phyloP scores from a whole-genome alignment of 1,140 invertebrate genomes.

The Trigoniulus corallinus region DNA sequence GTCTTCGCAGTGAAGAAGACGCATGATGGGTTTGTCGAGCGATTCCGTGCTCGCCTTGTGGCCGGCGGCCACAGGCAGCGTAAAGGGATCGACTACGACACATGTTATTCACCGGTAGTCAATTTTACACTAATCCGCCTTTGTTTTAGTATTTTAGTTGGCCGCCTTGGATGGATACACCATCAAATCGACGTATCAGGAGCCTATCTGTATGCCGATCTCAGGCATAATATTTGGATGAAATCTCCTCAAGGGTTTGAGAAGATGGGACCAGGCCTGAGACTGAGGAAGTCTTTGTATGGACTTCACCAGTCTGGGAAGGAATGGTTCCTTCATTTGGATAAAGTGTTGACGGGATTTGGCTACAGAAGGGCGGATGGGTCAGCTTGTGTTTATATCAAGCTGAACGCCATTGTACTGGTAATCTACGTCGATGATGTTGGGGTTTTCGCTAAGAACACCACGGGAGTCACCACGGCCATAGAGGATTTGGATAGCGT shows the following conservation, averaged over 20 bases:
- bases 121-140: constrained; percentile 12
- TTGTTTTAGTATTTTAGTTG: constrained; percentile 11
- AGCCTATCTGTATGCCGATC: constrained; percentile 17
- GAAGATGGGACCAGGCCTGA: constrained; percentile 9
- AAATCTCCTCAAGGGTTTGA: not conserved
- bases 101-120: constrained; percentile 5
- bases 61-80: not conserved
- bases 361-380: not conserved
- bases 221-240: not conserved
- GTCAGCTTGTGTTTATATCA: not conserved
- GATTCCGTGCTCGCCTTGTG: not conserved
- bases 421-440: not conserved
- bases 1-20: not conserved
- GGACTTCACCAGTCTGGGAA: constrained; percentile 20
- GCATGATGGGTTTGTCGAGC: not conserved
- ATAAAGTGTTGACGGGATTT: constrained; percentile 14
- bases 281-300: constrained; percentile 20
- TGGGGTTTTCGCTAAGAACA: not conserved
- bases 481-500: not conserved
- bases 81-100: not conserved
- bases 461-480: not conserved
- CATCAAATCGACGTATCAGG: constrained; percentile 1
- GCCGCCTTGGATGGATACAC: constrained; percentile 2
- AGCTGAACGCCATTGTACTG: not conserved
- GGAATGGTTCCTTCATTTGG: constrained; percentile 22